Conservation (phyloP, 30 jellyfish, hydroid and myxozoan species). For the Cassiopea andromeda region DNA sequence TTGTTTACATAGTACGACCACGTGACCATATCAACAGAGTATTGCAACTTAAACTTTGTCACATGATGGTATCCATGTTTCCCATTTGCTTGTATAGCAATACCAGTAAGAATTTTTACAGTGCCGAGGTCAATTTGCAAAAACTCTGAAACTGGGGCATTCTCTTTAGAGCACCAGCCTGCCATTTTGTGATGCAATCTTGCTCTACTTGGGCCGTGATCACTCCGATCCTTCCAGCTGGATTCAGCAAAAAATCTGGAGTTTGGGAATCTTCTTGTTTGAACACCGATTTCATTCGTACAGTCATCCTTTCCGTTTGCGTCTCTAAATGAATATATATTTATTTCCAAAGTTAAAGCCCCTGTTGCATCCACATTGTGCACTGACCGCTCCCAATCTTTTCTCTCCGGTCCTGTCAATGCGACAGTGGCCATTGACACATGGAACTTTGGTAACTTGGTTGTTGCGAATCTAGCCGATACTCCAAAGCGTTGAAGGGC, state of each 20-base stretch:
- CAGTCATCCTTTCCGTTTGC: conserved; percentile 34
- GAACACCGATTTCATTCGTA: conserved; percentile 47
- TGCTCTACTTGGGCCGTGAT: conserved; percentile 6
- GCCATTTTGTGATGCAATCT: background rate
- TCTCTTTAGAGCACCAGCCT: conserved; percentile 48
- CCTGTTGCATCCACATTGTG: background rate
- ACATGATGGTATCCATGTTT: background rate
- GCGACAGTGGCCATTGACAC: conserved; percentile 45
- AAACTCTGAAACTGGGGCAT: conserved; percentile 18
- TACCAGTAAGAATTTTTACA: conserved; percentile 23
- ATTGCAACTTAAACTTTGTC: background rate
- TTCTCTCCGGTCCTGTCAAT: conserved; percentile 47
- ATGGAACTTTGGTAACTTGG: background rate
- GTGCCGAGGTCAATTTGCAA: conserved; percentile 49
- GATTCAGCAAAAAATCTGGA: conserved; percentile 37
- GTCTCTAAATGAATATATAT: conserved; percentile 7
- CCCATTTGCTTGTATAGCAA: conserved; percentile 52
- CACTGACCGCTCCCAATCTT: conserved; percentile 32
- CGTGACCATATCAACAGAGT: background rate
- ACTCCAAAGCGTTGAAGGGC: conserved; percentile 56
- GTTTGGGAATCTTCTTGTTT: conserved; percentile 36
- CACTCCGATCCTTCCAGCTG: background rate
- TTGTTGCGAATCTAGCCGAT: conserved; percentile 43
- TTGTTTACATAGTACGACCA: background rate
- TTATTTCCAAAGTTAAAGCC: background rate